phyloP scores from a whole-genome alignment of 2,797 vertebrate genomes.

The Arremon brunneinucha region DNA sequence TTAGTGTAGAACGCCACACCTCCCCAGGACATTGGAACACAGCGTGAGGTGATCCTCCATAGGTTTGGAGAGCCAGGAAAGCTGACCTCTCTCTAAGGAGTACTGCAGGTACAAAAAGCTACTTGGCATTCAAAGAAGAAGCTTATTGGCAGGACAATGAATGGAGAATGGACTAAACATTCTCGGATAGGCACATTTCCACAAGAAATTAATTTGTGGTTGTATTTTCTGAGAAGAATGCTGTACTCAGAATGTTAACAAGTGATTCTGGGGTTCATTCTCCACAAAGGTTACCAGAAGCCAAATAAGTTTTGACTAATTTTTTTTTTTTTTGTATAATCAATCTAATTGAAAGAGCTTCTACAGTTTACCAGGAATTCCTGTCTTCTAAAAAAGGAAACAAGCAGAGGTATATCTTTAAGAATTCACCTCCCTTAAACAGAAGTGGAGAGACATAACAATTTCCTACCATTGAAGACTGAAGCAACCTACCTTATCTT shows the following conservation, averaged over 20 bases:
- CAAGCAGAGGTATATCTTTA: neutral
- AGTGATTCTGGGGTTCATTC: neutral
- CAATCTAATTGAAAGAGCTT: neutral
- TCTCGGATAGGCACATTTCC: neutral
- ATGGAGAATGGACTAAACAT: neutral
- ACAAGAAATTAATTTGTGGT: neutral
- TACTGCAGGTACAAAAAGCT: neutral
- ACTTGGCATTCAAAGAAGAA: neutral
- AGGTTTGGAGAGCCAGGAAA: neutral
- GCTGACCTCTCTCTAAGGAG: neutral
- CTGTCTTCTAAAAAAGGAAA: neutral
- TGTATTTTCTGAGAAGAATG: neutral
- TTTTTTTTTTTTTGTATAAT: neutral
- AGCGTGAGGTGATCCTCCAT: fast-evolving
- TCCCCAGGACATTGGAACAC: neutral
- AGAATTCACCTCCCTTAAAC: neutral
- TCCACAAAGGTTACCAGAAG: neutral
- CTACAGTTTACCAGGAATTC: neutral
- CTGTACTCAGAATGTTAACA: neutral
- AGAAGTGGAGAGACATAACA: neutral
- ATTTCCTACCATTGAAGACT: neutral
- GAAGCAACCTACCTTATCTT: neutral
- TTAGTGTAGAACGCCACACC: neutral
- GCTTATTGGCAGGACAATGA: neutral
- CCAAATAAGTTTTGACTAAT: neutral